Evolutionary conservation across 2,797 vertebrate species (phyloP), one percentile per base, ranked within the genome.

Genomic region (Molothrus ater): DNA sequence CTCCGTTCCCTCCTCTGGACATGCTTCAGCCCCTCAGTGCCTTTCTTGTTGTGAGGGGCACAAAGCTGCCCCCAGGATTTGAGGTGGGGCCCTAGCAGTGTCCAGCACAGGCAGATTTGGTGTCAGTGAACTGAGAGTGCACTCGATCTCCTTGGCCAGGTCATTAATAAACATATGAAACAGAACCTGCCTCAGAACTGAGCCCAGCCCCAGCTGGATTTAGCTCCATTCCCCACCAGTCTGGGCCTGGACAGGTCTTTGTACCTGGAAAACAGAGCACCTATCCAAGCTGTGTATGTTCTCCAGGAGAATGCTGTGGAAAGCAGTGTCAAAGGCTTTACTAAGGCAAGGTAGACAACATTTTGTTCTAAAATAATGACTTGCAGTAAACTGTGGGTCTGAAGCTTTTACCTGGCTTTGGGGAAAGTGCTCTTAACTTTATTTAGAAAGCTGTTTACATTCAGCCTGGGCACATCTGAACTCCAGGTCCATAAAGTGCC

Each of bases 381-480:
- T 43, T 86, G 28, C 42, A 57, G 20, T 78, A 26, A 43, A 32
- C 12, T 12, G 15, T 15, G 38, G 59, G 24, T 70, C 53, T 79
- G 81, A 22, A 80, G 7, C 50, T 83, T 73, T 71, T 64, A n/a
- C 25, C 28, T 78, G 60, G 29, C 6, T 81, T 50, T 71, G 48
- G 56, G 65, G 65, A 38, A 60, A 75, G 82, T 36, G 57, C 66
- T 93, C 22, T 75, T 86, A 57, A 75, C 80, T 88, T 90, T 56
- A 28, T 88, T 72, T 72, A 47, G 86, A 79, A 88, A 70, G 56
- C 70, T 80, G 29, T 80, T 92, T 54, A 8, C 0, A 0, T 78
- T 74, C 65, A 83, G 45, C 31, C 25, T 63, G 29, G 16, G 57
- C 88, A 9, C 38, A 68, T 87, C 90, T 90, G 3, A 43, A 60